These are phyloP conservation scores for Megathymus violae DNA, from an alignment of 1,140 invertebrate species.

Conservation along the genomic window DNA sequence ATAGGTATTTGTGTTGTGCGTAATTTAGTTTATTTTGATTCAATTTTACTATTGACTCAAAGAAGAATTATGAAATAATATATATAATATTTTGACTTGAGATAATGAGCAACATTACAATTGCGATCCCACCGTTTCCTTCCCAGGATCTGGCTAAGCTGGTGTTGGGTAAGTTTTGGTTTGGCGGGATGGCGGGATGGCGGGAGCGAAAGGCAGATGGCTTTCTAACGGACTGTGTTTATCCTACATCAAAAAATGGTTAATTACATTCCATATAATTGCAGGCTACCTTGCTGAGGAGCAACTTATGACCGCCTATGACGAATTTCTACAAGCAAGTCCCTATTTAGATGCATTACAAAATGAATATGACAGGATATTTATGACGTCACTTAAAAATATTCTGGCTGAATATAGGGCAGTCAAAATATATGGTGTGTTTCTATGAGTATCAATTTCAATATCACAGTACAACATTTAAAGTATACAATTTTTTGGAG, in stretches of 20 bases:
- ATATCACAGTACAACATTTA: neutral
- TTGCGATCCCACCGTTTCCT: constrained; percentile 72
- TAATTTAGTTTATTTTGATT: constrained; percentile 39
- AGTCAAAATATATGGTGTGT: constrained; percentile 72
- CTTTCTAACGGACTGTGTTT: constrained; percentile 38
- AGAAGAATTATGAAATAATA: constrained; percentile 28
- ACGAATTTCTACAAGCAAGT: constrained; percentile 76
- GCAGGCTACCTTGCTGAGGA: constrained; percentile 75
- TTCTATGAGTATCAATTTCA: neutral
- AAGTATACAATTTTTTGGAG: no score
- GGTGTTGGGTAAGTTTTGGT: constrained; percentile 67
- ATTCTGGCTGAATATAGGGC: constrained; percentile 77
- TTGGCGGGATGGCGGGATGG: constrained; percentile 77
- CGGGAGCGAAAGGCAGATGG: constrained; percentile 28
- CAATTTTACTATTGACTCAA: constrained; percentile 9
- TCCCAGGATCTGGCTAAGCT: constrained; percentile 75
- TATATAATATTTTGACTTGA: constrained; percentile 20
- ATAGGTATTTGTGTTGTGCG: constrained; percentile 26
- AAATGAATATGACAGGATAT: constrained; percentile 79
- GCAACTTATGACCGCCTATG: constrained; percentile 78
- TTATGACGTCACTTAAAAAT: constrained; percentile 75
- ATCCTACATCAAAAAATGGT: neutral
- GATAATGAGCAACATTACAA: constrained; percentile 35
- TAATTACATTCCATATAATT: constrained; percentile 34
- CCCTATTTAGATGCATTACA: constrained; percentile 71